A percentile compares a stretch with the other conserved stretches of the same genome.
Evolutionary conservation across 2,888 invertebrate species (phyloP).

Genomic region (Tipula vernalis): DNA sequence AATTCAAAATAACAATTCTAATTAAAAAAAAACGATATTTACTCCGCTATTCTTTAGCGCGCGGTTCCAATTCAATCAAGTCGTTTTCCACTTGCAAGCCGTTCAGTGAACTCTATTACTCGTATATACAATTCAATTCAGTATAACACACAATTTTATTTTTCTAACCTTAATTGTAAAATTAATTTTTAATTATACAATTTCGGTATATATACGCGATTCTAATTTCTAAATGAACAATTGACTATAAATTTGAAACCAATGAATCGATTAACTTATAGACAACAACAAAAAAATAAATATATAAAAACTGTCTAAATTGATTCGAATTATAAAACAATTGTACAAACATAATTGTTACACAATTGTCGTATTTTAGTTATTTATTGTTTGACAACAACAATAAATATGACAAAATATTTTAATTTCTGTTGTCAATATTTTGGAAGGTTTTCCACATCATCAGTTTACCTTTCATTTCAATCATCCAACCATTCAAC

Average conservation of each 20-base stretch:
- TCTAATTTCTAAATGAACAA: background rate
- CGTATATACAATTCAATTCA: background rate
- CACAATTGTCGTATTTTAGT: background rate
- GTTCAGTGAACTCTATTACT: background rate
- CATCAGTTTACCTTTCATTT: background rate
- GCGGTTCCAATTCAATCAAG: background rate
- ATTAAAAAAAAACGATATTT: background rate
- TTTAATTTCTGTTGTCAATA: background rate
- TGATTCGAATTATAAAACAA: background rate
- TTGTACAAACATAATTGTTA: conserved; percentile 4
- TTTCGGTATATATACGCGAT: background rate
- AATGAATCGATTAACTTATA: background rate
- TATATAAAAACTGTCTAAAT: background rate
- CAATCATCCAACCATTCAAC: background rate
- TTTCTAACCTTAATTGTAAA: background rate
- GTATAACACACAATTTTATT: background rate
- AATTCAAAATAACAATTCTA: background rate
- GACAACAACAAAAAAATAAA: no score
- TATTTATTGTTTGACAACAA: background rate
- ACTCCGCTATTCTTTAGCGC: background rate
- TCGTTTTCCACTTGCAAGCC: background rate
- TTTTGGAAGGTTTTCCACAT: background rate
- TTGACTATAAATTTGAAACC: background rate
- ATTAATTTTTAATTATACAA: background rate
- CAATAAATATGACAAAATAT: background rate